phyloP scores from a whole-genome alignment of 2,113 vertebrate species.

The Laticauda laticaudata region DNA sequence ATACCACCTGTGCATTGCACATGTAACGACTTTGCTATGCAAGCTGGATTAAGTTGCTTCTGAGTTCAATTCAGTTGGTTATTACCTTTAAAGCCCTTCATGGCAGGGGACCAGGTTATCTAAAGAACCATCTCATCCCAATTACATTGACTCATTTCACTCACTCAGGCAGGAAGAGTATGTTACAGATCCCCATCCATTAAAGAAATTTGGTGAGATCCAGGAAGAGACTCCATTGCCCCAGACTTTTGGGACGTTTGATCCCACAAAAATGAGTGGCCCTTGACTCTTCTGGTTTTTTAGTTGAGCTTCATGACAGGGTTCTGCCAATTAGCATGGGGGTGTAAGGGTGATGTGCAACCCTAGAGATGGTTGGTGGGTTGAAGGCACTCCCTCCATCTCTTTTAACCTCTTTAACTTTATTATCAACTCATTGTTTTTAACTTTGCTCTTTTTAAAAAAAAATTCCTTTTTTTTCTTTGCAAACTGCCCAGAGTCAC shows the following conservation, averaged over 20 bases:
- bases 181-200: background rate
- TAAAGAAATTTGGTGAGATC: background rate
- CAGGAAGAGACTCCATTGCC: background rate
- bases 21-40: no score
- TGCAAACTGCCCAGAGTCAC: background rate
- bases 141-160: background rate
- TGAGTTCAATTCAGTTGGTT: no score
- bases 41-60: no score
- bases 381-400: background rate
- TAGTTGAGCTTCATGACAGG: background rate
- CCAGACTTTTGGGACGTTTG: background rate
- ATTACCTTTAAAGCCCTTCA: no score
- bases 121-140: background rate
- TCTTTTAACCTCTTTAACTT: background rate
- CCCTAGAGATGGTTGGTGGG: background rate
- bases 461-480: background rate
- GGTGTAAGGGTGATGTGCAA: background rate
- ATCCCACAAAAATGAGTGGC: background rate
- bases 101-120: background rate
- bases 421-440: background rate
- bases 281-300: background rate
- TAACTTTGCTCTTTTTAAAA: background rate
- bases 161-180: background rate
- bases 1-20: no score
- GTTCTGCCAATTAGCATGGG: background rate